Conservation (phyloP, 2,113 vertebrate genomes). For the Arvicanthis niloticus region DNA sequence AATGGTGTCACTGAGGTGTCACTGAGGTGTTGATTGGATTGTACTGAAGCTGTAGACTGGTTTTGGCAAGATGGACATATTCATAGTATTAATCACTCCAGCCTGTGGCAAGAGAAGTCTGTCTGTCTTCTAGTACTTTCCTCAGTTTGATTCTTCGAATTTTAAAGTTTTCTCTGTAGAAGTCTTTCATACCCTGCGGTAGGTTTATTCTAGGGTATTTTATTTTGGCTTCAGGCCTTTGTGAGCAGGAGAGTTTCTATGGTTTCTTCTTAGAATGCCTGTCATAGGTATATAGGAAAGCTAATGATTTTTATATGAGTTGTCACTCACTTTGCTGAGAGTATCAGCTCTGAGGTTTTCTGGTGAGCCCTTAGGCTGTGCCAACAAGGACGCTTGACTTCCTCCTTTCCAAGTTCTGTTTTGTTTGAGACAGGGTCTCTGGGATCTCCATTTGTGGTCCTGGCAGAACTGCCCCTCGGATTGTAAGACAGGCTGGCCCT, state of each 20-base stretch:
- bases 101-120: not conserved
- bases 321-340: not conserved
- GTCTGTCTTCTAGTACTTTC: not conserved
- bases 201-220: not conserved
- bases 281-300: not conserved
- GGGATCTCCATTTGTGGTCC: not conserved
- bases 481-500: not conserved
- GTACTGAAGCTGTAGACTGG: not conserved
- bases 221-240: not conserved
- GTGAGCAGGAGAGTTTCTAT: not conserved
- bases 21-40: not conserved
- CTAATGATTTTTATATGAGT: not conserved
- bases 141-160: not conserved
- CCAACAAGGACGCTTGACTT: not conserved
- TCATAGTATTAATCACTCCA: not conserved
- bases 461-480: not conserved
- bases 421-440: not conserved
- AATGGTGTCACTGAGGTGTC: not conserved
- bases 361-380: not conserved
- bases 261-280: not conserved
- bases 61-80: not conserved
- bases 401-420: not conserved
- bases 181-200: not conserved
- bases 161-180: not conserved
- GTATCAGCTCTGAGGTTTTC: not conserved